These are phyloP conservation scores for Ascidia mentula DNA, from an alignment of 23 tunicate genomes.

Conservation along the genomic window DNA sequence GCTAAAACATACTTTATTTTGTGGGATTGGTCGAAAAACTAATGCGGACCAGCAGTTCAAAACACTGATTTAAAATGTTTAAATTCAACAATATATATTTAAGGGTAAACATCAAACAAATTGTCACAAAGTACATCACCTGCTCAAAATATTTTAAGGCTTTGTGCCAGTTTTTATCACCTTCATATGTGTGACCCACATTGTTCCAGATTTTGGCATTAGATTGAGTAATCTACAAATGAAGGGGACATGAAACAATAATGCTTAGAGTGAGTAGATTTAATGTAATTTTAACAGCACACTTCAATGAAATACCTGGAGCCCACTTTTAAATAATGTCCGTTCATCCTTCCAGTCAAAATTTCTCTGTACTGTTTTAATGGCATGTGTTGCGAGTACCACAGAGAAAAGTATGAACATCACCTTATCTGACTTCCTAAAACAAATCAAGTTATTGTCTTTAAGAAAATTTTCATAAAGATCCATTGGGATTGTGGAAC, in stretches of 20 bases:
- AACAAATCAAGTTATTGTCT: too few relatives aligned
- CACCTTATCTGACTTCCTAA: constrained; percentile 30
- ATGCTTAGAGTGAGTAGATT: not conserved
- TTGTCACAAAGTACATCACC: constrained; percentile 10
- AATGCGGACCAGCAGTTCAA: too few relatives aligned
- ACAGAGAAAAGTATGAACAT: not conserved
- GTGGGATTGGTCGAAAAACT: too few relatives aligned
- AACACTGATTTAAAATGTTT: too few relatives aligned
- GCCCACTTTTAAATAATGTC: constrained; percentile 70
- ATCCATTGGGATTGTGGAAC: too few relatives aligned
- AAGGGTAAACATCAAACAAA: not conserved
- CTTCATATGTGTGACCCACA: constrained; percentile 71
- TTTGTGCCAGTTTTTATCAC: constrained; percentile 5
- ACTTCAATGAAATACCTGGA: constrained; percentile 33
- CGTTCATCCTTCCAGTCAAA: constrained; percentile 63
- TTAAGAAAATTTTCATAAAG: too few relatives aligned
- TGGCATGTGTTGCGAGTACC: constrained; percentile 14
- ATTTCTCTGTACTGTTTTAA: constrained; percentile 55
- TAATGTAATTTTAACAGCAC: not conserved
- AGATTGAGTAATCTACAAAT: constrained; percentile 41
- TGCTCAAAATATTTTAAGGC: constrained; percentile 34
- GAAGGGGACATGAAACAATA: not conserved
- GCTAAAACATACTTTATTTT: too few relatives aligned
- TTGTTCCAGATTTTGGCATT: constrained; percentile 95
- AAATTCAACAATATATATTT: too few relatives aligned